Evolutionary conservation across 2,888 invertebrate species (phyloP), one percentile per base, ranked within the genome.

Genomic region (Heterodera filipjevi): DNA sequence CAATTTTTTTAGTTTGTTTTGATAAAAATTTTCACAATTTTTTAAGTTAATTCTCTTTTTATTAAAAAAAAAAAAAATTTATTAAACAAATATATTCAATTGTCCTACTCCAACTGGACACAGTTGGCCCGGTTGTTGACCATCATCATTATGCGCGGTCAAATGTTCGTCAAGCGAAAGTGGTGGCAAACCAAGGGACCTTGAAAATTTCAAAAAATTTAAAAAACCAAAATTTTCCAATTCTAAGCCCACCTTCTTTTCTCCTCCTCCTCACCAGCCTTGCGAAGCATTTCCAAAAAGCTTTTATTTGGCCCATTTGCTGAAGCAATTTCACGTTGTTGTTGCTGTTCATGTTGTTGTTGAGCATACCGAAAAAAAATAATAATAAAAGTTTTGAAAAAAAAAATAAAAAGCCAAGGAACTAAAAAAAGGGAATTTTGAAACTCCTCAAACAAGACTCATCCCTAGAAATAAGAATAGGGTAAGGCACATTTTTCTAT

Each of bases 301-400:
- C 73, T 27, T 27, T 64, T n/a, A 27, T 73, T 49, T 22, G 73
- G 73, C 35, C 73, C 59, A 73, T 33, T 46, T 27, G 44, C n/a
- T n/a, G 27, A 73, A n/a, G 73, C 30, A n/a, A 39, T 64, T 35
- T 46, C 64, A n/a, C 64, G 39, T 14, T 73, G 44, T n/a, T n/a
- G 35, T 6, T 73, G 59, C 16, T 73, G 59, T 30, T 30, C 64
- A 64, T 73, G 73, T 46, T 73, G 73, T 64, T 73, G 64, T 73
- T 64, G 59, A 22, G 16, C 53, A 73, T 33, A 73, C 44, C 12
- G 32, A 22, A 39, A 72, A 22, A 39, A 33, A 30, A n/a, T 22
- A 30, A 22, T 70, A 70, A 53, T 22, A 1, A 27, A 22, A 8
- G n/a, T 59, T 59, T 27, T 59, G 22, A 10, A n/a, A n/a, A 3